Evolutionary conservation across 2,797 vertebrate genomes (phyloP).

Genomic region (Discoglossus pictus): DNA sequence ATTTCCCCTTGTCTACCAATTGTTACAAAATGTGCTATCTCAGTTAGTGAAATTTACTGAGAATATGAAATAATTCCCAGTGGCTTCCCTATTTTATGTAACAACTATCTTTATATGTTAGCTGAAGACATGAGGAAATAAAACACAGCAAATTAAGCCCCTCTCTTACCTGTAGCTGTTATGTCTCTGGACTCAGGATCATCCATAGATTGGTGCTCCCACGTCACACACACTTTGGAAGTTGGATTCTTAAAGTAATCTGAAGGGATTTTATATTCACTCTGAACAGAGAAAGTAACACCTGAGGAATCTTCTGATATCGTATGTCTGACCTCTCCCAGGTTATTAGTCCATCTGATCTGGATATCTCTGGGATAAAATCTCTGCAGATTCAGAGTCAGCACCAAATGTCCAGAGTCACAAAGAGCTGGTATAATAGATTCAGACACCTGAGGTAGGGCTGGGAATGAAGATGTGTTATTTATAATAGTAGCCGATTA

Average conservation of each 20-base stretch:
- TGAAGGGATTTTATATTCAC: background rate
- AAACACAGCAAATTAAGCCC: no score
- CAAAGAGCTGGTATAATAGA: background rate
- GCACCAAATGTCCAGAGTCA: background rate
- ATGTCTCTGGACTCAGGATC: background rate
- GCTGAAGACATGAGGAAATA: no score
- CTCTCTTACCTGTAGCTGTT: background rate
- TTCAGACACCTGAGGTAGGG: background rate
- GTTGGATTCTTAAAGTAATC: background rate
- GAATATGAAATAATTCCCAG: no score
- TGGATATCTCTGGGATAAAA: constrained; percentile 15
- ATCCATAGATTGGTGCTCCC: constrained; percentile 15
- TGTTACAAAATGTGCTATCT: no score
- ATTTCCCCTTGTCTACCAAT: no score
- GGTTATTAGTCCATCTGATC: background rate
- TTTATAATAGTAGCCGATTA: no score
- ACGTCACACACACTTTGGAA: background rate
- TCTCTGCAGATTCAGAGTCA: background rate
- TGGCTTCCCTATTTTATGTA: no score
- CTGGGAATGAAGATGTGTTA: constrained; percentile 3
- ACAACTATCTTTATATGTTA: no score
- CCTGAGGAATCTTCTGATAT: background rate
- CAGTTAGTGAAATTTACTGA: no score
- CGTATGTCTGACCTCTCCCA: background rate
- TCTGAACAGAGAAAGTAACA: background rate